phyloP scores from a whole-genome alignment of 2,113 vertebrate species.

The Nipponia nippon region DNA sequence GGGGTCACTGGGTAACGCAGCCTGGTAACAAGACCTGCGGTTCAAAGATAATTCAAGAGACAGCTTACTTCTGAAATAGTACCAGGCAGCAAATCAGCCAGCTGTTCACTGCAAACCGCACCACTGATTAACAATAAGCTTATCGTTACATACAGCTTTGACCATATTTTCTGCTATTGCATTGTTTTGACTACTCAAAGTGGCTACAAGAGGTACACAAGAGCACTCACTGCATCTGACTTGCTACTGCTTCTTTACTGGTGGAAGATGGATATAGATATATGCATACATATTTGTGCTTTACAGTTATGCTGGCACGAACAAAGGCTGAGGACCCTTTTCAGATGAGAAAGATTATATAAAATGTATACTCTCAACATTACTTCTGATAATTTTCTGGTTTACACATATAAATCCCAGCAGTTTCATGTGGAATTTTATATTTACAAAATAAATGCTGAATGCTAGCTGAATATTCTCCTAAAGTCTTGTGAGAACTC shows the following conservation, averaged over 20 bases:
- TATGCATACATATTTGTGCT: not conserved
- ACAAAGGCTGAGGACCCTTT: not conserved
- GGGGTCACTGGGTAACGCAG: constrained; percentile 87
- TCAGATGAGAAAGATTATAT: not conserved
- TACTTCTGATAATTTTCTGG: not conserved
- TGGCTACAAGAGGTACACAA: not conserved
- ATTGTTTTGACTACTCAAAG: not conserved
- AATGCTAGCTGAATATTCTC: not conserved
- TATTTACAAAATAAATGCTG: not conserved
- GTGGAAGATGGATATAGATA: not conserved
- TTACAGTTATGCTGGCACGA: not conserved
- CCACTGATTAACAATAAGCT: not conserved
- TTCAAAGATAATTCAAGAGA: not conserved
- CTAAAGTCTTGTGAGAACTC: not conserved
- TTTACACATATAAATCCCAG: not conserved
- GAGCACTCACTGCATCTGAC: not conserved
- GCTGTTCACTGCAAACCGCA: not conserved
- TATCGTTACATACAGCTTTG: not conserved
- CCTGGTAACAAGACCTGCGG: constrained; percentile 86
- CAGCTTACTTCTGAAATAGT: not conserved
- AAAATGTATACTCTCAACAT: not conserved
- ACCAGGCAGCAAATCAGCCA: not conserved
- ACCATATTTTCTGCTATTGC: not conserved
- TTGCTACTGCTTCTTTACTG: not conserved
- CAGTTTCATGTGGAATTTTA: not conserved